Base-by-base conservation (phyloP, 1,140 invertebrate genomes). In the Campoletis sonorensis region DNA sequence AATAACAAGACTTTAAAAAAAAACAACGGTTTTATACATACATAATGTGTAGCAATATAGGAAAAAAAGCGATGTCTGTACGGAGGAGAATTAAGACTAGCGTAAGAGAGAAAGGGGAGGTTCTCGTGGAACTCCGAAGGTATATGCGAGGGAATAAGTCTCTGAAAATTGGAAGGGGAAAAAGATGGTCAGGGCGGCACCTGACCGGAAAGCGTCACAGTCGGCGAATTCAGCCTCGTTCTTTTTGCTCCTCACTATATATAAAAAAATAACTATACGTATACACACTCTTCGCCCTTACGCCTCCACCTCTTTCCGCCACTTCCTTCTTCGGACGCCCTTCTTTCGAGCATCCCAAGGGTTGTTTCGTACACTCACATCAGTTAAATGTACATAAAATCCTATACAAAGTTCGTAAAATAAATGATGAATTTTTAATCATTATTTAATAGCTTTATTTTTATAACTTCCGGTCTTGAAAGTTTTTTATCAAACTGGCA, bases 181-280 rank as follows among this genome's bases (percentile, higher is more conserved):
- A 88, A 88, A 84, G 83, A 90, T 88, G 85, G 86, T 85, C 87
- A 87, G 88, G 88, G 88, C 88, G 88, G 89, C 90, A 91, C 89
- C 90, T 91, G 89, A 90, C 90, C 89, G 90, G 90, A 91, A 91
- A 90, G 87, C 90, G 90, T 91, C 88, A 90, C 89, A 91, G 90
- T 90, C 88, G 86, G 79, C 89, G 90, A 85, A 86, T 87, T 89
- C 87, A 91, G 87, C 87, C 86, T 89, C 87, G 88, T 89, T 89
- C 86, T 83, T 84, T 87, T 82, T 81, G 84, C 88, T 88, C 85
- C 85, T 85, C 84, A 33, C 72, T 54, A 27, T 67, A 23, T 64
- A 67, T 30, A 67, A 67, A 67, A 15, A 67, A 26, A 72, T 72
- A 18, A 18, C 18, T 72, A 45, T 72, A 72, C 0, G 18, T 10